Evolutionary conservation across 2,797 vertebrate species (phyloP), one percentile per base, ranked within the genome.

Genomic region (Coluber constrictor): DNA sequence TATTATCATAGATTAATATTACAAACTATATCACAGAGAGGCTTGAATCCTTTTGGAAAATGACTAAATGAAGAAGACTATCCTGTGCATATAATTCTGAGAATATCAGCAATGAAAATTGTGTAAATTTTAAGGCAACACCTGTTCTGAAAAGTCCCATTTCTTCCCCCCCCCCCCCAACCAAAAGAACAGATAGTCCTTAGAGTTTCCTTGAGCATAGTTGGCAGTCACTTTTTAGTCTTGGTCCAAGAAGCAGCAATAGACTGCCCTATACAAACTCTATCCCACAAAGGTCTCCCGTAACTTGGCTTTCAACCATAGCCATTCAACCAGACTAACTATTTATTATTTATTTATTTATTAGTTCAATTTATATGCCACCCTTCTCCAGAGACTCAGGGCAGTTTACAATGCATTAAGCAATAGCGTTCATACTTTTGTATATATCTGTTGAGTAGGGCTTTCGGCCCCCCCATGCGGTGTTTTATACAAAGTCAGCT

Each of bases 171-270:
- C 20, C 43, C 43, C 47, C 6, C 47, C 47, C 6, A 37, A 37
- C 37, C 37, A 60, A 59, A 54, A 92, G 94, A 94, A 96, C 94
- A 95, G 92, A 96, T 95, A 95, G 96, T 94, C 95, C 93, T 86
- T 0, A 0, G 92, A 93, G 90, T 93, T 70, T 89, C 60, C 91
- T 66, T 15, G 32, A 60, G 20, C 20, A 74, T 57, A 79, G 3
- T 0, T 10, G 88, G 94, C 93, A 94, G 94, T 93, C 95, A 96
- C 91, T 27, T 93, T 1, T 86, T 29, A 32, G 9, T 79, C 92
- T 96, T 94, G 95, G 95, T 96, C 95, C 94, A 96, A 89, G 86
- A 95, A 93, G 91, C 0, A 0, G 0, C 59, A 92, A 91, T 1
- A 2, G 0, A 57, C 54, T 43, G 89, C 87, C 90, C 92, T 94